These are phyloP conservation scores for Indicator indicator DNA, from an alignment of 2,113 vertebrate genomes.

Conservation along the genomic window DNA sequence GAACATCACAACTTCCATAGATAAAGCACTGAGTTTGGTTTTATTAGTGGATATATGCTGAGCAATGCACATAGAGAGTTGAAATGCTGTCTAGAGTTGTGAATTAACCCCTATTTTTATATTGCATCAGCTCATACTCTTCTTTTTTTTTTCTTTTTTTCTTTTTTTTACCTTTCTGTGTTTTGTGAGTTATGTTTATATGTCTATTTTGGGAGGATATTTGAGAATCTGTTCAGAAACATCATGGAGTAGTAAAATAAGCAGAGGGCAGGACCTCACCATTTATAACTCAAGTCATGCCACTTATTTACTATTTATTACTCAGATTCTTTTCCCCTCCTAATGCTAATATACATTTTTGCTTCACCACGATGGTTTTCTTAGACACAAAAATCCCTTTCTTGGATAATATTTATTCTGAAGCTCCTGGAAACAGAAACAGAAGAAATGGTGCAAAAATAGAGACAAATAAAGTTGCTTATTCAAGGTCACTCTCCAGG, in stretches of 20 bases:
- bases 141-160: neutral
- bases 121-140: neutral
- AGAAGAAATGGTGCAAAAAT: neutral
- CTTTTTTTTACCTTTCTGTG: neutral
- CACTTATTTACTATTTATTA: constrained; percentile 22
- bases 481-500: neutral
- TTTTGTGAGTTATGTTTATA: neutral
- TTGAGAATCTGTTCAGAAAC: constrained; percentile 25
- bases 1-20: neutral
- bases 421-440: neutral
- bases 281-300: constrained; percentile 3
- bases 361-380: neutral
- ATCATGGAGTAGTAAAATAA: neutral
- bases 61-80: neutral
- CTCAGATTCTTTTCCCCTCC: neutral
- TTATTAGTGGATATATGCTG: neutral
- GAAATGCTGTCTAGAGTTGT: neutral
- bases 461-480: neutral
- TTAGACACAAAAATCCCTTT: neutral
- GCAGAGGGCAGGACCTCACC: neutral
- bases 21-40: neutral
- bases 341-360: neutral
- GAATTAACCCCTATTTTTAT: neutral
- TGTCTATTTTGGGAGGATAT: neutral
- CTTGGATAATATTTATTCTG: neutral